Evolutionary conservation across 2,888 invertebrate genomes (phyloP), one percentile per base, ranked within the genome.

Genomic region (Lithodes maja): DNA sequence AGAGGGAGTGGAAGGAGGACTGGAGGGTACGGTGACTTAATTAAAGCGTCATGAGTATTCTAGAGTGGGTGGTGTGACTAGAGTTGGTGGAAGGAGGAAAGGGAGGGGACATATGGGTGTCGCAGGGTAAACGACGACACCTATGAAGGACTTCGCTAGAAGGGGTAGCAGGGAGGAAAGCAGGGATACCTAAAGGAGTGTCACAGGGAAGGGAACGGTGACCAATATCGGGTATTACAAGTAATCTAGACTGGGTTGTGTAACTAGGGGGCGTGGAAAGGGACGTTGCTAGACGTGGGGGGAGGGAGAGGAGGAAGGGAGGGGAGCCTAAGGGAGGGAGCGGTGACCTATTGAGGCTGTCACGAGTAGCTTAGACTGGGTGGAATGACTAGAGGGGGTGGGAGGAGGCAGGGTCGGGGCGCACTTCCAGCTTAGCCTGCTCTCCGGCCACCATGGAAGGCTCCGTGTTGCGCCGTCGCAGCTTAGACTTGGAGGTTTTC

Each of bases 401-500:
- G 68, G 90, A 82, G 87, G 90, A 74, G 91, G 92, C 85, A 15
- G 92, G 92, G 85, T 92, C 92, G 50, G 92, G 92, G 78, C 92
- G 87, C 85, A 92, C 77, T 68, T 91, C 92, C 74, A 91, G 92
- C 33, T 69, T 86, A 74, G 87, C 78, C 78, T 89, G 88, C 77
- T 89, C 88, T 50, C 83, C 92, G 80, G 92, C 92, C 90, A 92
- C 92, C 92, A 93, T 92, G 85, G 92, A 92, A 74, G 93, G 93
- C 87, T 93, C 93, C 9, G 93, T 93, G 91, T 94, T 94, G 83
- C 94, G 93, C 85, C 95, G 92, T 93, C 94, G 94, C 92, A 94
- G 94, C 93, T 95, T 95, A 92, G 94, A 94, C 93, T 95, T 95
- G 86, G 92, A 92, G n/a, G 91, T 92, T 92, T 93, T 93, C 93